Evolutionary conservation across 1,140 invertebrate genomes (phyloP).

Genomic region (Phymastichus coffea): DNA sequence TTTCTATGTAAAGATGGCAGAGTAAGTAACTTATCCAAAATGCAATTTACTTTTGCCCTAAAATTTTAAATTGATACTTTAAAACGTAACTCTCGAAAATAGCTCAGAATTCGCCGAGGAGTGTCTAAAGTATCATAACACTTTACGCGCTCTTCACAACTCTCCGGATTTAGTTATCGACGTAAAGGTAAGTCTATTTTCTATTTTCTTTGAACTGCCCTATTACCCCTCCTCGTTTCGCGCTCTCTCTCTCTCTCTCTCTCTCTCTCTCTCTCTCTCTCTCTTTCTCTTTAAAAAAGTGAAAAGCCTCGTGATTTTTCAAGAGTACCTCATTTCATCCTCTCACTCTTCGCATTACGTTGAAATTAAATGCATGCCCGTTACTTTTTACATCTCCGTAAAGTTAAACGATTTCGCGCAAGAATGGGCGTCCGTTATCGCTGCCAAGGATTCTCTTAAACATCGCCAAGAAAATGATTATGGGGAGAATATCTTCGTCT

Average conservation of each 20-base stretch:
- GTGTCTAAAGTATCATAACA: conserved; percentile 66
- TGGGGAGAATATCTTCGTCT: conserved; percentile 62
- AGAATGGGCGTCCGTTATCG: conserved; percentile 66
- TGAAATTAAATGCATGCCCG: too few species aligned
- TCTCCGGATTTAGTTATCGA: conserved; percentile 62
- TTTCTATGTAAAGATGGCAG: neutral
- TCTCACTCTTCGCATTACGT: neutral
- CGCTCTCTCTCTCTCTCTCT: too few species aligned
- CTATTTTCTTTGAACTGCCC: neutral
- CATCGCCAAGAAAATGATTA: conserved; percentile 60
- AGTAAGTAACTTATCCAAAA: conserved; percentile 20
- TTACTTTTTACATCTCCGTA: neutral
- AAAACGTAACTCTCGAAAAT: too few species aligned
- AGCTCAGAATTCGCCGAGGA: conserved; percentile 49
- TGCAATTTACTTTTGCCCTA: too few species aligned
- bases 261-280: too few species aligned
- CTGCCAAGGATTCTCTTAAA: conserved; percentile 55
- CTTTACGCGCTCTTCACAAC: conserved; percentile 63
- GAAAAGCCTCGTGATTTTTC: neutral
- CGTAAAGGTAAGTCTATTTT: conserved; percentile 57
- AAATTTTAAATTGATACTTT: too few species aligned
- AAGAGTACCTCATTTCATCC: neutral
- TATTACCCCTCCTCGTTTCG: too few species aligned
- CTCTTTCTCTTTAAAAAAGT: neutral
- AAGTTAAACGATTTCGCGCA: conserved; percentile 58